phyloP scores from a whole-genome alignment of 2,113 vertebrate species.

The Alligator sinensis region DNA sequence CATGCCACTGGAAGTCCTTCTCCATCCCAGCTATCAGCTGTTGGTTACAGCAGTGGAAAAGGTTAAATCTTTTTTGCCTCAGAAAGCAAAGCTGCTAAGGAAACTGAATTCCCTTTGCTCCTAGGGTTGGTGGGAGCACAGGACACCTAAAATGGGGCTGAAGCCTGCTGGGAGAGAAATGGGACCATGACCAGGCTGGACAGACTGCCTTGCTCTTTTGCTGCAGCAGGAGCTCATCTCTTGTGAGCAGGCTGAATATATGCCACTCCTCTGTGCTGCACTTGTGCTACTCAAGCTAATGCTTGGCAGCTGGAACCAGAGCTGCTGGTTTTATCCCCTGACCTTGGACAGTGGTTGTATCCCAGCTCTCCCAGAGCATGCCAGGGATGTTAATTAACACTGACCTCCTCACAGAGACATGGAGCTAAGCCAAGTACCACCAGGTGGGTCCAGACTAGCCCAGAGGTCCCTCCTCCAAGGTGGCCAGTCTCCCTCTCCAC shows the following conservation, averaged over 20 bases:
- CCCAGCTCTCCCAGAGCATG: not conserved
- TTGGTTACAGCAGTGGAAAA: not conserved
- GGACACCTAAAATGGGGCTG: not conserved
- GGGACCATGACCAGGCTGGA: not conserved
- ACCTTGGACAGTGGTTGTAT: fast-evolving
- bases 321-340: not conserved
- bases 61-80: not conserved
- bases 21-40: not conserved
- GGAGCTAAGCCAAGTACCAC: too few species aligned
- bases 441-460: not conserved
- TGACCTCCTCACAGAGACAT: not conserved
- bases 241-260: not conserved
- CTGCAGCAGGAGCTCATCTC: fast-evolving
- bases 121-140: not conserved
- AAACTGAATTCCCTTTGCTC: not conserved
- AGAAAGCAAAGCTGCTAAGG: not conserved
- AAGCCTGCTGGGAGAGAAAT: not conserved
- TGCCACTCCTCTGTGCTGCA: not conserved
- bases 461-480: too few species aligned
- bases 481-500: not conserved
- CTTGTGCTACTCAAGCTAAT: not conserved
- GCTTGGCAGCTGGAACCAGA: fast-evolving
- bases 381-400: not conserved
- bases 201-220: not conserved
- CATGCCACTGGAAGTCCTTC: not conserved